Base-by-base conservation (phyloP, 2,113 vertebrate species). In the Miniopterus natalensis region DNA sequence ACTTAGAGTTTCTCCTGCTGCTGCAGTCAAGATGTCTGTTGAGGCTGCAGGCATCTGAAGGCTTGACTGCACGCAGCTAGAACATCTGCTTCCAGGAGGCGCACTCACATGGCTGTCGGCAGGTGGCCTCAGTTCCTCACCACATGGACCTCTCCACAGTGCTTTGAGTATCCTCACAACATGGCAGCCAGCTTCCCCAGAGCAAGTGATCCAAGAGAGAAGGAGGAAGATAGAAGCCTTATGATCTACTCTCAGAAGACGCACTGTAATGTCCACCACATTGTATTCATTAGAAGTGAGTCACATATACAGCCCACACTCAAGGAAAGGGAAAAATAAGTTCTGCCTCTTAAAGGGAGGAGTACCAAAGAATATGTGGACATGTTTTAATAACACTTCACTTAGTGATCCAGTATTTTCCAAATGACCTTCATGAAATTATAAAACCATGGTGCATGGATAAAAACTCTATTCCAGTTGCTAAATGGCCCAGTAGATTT, bases 121-220 rank as follows among this genome's bases (percentile, higher is more conserved):
- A 73, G 66, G 25, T 66, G 55, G 59, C 18, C 68, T 74, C 27
- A 7, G 42, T 85, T 83, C n/a, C 45, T 93, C 9, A 77, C 53
- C 23, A 25, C 5, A 20, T 31, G 42, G 66, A 51, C 51, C 31
- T 89, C 53, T 75, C 14, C 61, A 59, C 9, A 40, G 31, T 53
- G 15, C 61, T 95, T 75, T 84, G 51, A 55, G 10, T 27, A 13
- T 83, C 31, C 59, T 84, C 36, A 59, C 55, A 73, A 11, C 47
- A 13, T 71, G 83, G 87, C 65, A 89, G 20, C 66, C 78, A n/a
- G 55, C 57, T 86, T 91, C 53, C 36, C n/a, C 84, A 77, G 47
- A 85, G 14, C 66, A 66, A 81, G 27, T 71, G n/a, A 92, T 51
- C 45, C 40, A 18, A 66, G 27, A 92, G 36, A 73, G 2, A 55